Evolutionary conservation across 2,888 invertebrate genomes (phyloP), one percentile per base, ranked within the genome.

Genomic region (Zaprionus obscuricornis): DNA sequence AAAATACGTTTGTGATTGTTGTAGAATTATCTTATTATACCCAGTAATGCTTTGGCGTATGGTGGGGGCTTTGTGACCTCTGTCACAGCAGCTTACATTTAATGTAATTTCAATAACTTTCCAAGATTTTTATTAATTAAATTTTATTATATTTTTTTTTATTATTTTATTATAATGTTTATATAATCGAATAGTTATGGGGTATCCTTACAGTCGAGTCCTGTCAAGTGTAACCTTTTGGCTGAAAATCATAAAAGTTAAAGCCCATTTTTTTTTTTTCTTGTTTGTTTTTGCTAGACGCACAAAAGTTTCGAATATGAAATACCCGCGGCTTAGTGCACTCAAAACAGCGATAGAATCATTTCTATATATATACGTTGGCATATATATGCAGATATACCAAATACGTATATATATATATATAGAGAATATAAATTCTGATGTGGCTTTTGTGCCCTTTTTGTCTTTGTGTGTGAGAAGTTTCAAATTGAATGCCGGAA

Each of bases 401-500:
- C n/a, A n/a, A n/a, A 47, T 22, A 26, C 31, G 18, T 13, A 17
- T 13, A 43, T 33, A 31, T 29, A 52, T 26, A 31, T 22, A 37
- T 10, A n/a, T n/a, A 40, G 31, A 14, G 40, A 16, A 37, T 22
- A 13, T 37, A 29, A 3, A 20, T 22, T 26, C 34, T n/a, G 26
- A 14, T 31, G n/a, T 33, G n/a, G 8, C 36, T 71, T 63, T 50
- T 47, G 65, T 55, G 57, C 42, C 52, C 57, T 65, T 68, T 68
- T 69, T 68, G 68, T 62, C 7, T 5, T 22, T 22, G 4, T 22
- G 5, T 33, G 45, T 26, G 51, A 33, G 56, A 73, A 69, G 66
- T 59, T 69, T 18, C 62, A 77, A 81, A 65, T 66, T 78, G 67
- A 74, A 66, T 66, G 77, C 77, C 77, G 82, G 82, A 77, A 77